These are phyloP conservation scores for Lacerta viridis DNA, from an alignment of 2,797 vertebrate genomes.

Conservation along the genomic window DNA sequence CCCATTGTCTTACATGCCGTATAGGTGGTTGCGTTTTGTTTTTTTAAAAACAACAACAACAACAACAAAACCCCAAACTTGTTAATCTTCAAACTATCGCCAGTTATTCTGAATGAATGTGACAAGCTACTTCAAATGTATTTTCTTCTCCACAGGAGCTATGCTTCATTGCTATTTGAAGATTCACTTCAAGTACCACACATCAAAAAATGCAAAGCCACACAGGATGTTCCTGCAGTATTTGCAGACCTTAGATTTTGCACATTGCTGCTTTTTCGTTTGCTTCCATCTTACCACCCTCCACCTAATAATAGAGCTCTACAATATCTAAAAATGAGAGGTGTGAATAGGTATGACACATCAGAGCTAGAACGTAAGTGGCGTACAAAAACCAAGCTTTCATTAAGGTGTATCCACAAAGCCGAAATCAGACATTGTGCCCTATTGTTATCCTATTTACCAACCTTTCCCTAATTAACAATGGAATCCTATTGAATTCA, in stretches of 20 bases:
- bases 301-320: background rate
- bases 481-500: too few relatives aligned
- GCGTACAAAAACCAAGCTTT: background rate
- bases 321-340: background rate
- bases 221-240: constrained; percentile 53
- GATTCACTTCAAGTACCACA: constrained; percentile 60
- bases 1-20: constrained; percentile 14
- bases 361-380: background rate
- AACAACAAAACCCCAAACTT: constrained; percentile 45
- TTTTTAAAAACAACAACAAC: too few relatives aligned
- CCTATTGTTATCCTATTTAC: background rate
- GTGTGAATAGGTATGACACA: background rate
- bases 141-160: constrained; percentile 69
- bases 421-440: background rate
- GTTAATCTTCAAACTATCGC: constrained; percentile 58
- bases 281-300: constrained; percentile 21
- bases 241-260: constrained; percentile 60
- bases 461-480: background rate
- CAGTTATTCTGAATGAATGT: constrained; percentile 63
- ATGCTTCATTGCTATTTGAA: constrained; percentile 63
- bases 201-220: constrained; percentile 61
- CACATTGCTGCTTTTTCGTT: constrained; percentile 49
- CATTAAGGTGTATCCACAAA: background rate
- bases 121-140: constrained; percentile 55
- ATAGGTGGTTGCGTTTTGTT: constrained; percentile 40